Conservation (phyloP, 2,797 vertebrate genomes). For the Clarias laeviceps region DNA sequence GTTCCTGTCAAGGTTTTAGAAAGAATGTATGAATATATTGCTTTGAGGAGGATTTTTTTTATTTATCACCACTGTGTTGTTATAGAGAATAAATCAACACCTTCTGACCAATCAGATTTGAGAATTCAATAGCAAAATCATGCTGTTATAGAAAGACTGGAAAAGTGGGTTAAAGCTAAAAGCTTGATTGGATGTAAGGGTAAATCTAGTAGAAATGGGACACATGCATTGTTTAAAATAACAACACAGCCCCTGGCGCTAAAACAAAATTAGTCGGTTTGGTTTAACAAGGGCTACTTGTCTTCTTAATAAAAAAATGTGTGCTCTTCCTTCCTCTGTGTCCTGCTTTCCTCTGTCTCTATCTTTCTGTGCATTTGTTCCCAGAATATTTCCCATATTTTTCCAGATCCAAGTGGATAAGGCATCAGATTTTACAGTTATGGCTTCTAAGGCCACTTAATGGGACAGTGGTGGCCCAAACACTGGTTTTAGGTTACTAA, state of each 20-base stretch:
- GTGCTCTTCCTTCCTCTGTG: too few species aligned
- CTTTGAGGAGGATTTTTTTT: neutral
- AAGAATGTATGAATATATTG: neutral
- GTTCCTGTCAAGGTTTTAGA: neutral
- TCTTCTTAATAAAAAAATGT: too few species aligned
- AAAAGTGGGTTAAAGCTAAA: constrained; percentile 30
- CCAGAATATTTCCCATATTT: neutral
- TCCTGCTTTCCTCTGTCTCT: neutral
- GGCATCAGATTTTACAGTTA: neutral
- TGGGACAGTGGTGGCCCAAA: neutral
- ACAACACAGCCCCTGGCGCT: constrained; percentile 54
- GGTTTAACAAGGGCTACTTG: neutral
- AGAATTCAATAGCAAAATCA: neutral
- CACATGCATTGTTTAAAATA: constrained; percentile 52
- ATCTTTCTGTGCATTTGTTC: neutral
- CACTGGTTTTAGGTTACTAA: neutral
- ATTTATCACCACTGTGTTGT: neutral
- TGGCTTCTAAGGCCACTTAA: neutral
- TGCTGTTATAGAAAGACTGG: neutral
- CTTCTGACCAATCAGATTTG: neutral
- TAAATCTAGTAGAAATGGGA: constrained; percentile 31
- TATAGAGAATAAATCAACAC: neutral
- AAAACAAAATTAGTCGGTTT: constrained; percentile 49
- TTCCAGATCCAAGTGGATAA: neutral
- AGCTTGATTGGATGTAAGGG: constrained; percentile 30